These are phyloP conservation scores for Pseudorasbora parva DNA, from an alignment of 2,113 vertebrate genomes.

Conservation along the genomic window DNA sequence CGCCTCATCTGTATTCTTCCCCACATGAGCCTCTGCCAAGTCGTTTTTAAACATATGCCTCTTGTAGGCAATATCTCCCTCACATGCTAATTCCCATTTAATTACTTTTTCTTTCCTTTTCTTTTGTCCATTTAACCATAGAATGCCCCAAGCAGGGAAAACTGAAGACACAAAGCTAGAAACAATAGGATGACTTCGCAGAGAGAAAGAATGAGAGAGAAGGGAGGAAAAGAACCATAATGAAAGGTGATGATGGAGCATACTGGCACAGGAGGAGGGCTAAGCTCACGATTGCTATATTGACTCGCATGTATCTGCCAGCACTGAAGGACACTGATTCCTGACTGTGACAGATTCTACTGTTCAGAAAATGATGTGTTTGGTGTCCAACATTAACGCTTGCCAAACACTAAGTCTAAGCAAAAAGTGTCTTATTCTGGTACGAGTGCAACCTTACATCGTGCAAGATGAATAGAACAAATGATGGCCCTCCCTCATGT, in stretches of 20 bases:
- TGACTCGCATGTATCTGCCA: background rate
- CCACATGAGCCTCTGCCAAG: constrained; percentile 37
- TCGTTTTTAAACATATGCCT: constrained; percentile 55
- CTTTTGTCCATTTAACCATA: constrained; percentile 46
- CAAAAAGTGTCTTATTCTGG: background rate
- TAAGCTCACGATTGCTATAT: background rate
- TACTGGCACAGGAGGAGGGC: background rate
- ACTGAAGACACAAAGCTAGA: constrained; percentile 41
- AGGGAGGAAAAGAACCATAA: background rate
- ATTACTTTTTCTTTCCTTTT: constrained; percentile 53
- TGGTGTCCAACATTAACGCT: background rate
- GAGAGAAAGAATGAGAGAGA: background rate
- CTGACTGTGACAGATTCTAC: background rate
- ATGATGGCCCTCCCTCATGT: background rate
- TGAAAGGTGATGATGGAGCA: background rate
- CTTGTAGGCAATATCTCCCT: constrained; percentile 49
- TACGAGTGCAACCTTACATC: background rate
- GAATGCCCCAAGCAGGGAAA: constrained; percentile 36
- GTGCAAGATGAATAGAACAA: background rate
- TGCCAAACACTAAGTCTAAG: background rate
- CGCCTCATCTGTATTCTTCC: constrained; percentile 67
- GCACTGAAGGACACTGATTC: background rate
- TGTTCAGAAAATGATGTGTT: background rate
- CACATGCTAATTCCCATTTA: constrained; percentile 58
- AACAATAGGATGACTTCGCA: constrained; percentile 37